phyloP scores from a whole-genome alignment of 2,113 vertebrate genomes.

The Tetraodon nigroviridis region DNA sequence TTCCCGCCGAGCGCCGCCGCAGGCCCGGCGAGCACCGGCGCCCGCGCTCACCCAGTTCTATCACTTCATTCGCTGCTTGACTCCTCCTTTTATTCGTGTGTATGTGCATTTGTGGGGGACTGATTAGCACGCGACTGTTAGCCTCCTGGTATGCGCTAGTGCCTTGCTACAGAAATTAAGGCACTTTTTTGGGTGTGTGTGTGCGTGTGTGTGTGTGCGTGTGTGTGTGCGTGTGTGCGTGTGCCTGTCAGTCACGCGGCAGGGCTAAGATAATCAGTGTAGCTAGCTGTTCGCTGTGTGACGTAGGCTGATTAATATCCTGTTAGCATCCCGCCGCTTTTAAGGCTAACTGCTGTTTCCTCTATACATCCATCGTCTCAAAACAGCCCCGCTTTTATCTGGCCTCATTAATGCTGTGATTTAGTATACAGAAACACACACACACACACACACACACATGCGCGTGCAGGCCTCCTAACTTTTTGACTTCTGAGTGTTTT shows the following conservation, averaged over 20 bases:
- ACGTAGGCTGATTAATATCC: conserved; percentile 66
- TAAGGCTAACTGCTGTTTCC: conserved; percentile 64
- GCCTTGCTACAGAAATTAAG: conserved; percentile 20
- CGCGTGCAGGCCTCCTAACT: background rate
- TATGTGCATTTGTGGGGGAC: background rate
- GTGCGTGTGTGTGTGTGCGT: background rate
- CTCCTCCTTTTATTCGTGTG: conserved; percentile 2
- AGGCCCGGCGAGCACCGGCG: conserved; percentile 49
- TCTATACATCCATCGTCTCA: conserved; percentile 48
- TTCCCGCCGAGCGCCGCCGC: conserved; percentile 54
- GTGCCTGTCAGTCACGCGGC: conserved; percentile 61
- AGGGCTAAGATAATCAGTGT: conserved; percentile 63
- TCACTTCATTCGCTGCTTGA: conserved; percentile 41
- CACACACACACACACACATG: conserved; percentile 15
- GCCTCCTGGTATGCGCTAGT: background rate
- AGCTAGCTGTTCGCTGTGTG: conserved; percentile 62
- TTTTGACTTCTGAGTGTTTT: background rate
- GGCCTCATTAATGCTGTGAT: conserved; percentile 50
- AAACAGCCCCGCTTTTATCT: conserved; percentile 41
- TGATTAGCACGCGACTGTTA: conserved; percentile 10
- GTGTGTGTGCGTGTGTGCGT: conserved; percentile 11
- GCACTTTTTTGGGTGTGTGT: conserved; percentile 5
- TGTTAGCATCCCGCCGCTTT: conserved; percentile 56
- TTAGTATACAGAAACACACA: conserved; percentile 32
- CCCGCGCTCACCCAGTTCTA: conserved; percentile 33